phyloP scores from a whole-genome alignment of 1,140 invertebrate species.

The Galleria mellonella region DNA sequence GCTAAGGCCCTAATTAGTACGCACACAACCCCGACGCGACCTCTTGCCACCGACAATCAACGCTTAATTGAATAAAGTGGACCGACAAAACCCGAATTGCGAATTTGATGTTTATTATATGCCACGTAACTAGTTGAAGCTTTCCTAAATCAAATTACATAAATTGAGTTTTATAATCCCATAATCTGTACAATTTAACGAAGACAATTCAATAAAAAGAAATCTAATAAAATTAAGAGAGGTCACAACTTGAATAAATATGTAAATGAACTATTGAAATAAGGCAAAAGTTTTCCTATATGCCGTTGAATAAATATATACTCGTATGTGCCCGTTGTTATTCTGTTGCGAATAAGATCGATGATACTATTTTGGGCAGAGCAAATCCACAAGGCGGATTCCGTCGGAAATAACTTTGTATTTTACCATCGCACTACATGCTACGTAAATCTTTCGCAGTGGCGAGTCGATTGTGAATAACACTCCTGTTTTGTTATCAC shows the following conservation, averaged over 20 bases:
- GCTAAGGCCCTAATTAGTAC: slow-evolving; percentile 54
- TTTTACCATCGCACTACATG: slow-evolving; percentile 38
- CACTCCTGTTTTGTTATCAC: slow-evolving; percentile 29
- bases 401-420: slow-evolving; percentile 60
- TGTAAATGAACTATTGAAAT: slow-evolving; percentile 27
- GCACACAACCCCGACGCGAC: slow-evolving; percentile 61
- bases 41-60: slow-evolving; percentile 59
- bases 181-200: neutral
- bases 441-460: slow-evolving; percentile 52
- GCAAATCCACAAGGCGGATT: slow-evolving; percentile 62
- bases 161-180: neutral
- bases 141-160: neutral
- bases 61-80: slow-evolving; percentile 60
- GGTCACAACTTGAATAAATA: slow-evolving; percentile 12
- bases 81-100: slow-evolving; percentile 43
- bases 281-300: slow-evolving; percentile 32
- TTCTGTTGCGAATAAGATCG: slow-evolving; percentile 53
- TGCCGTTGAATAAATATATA: slow-evolving; percentile 45
- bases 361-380: slow-evolving; percentile 63
- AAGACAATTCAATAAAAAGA: neutral
- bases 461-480: slow-evolving; percentile 54
- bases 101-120: slow-evolving; percentile 31
- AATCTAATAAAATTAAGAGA: neutral
- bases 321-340: slow-evolving; percentile 37
- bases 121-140: neutral